Evolutionary conservation across 1,140 invertebrate genomes (phyloP).

Genomic region (Aporrectodea caliginosa): DNA sequence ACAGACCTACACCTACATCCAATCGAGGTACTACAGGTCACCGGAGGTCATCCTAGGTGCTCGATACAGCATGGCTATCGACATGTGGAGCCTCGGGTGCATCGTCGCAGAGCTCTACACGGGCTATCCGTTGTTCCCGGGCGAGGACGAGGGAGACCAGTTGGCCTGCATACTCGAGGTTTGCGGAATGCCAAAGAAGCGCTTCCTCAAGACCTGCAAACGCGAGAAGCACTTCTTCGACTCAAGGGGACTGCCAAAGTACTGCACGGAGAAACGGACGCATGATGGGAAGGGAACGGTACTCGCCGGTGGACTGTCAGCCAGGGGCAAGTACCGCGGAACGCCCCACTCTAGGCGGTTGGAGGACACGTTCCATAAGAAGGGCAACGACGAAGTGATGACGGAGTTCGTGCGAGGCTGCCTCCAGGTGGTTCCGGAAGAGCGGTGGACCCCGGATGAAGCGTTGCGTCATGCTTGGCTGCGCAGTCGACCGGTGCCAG

Average conservation of each 20-base stretch:
- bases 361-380: slow-evolving; percentile 82
- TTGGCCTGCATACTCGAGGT: slow-evolving; percentile 61
- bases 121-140: slow-evolving; percentile 55
- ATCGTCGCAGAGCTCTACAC: slow-evolving; percentile 91
- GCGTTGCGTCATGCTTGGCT: slow-evolving; percentile 95
- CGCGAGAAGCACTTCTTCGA: slow-evolving; percentile 87
- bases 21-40: slow-evolving; percentile 55
- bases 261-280: slow-evolving; percentile 86
- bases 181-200: slow-evolving; percentile 89
- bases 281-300: slow-evolving; percentile 81
- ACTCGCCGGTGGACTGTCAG: slow-evolving; percentile 78
- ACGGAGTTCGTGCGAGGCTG: slow-evolving; percentile 93
- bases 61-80: slow-evolving; percentile 93
- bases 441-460: slow-evolving; percentile 82
- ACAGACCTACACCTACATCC: slow-evolving; percentile 6
- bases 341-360: slow-evolving; percentile 87
- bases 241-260: slow-evolving; percentile 59
- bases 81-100: slow-evolving; percentile 75
- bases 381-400: slow-evolving; percentile 92
- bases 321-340: slow-evolving; percentile 88
- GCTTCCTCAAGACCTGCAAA: slow-evolving; percentile 84
- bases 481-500: slow-evolving; percentile 77
- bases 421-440: slow-evolving; percentile 91
- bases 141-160: slow-evolving; percentile 57
- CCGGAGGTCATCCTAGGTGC: slow-evolving; percentile 55